Conservation (phyloP, 2,888 invertebrate genomes). For the Sericinus montela region DNA sequence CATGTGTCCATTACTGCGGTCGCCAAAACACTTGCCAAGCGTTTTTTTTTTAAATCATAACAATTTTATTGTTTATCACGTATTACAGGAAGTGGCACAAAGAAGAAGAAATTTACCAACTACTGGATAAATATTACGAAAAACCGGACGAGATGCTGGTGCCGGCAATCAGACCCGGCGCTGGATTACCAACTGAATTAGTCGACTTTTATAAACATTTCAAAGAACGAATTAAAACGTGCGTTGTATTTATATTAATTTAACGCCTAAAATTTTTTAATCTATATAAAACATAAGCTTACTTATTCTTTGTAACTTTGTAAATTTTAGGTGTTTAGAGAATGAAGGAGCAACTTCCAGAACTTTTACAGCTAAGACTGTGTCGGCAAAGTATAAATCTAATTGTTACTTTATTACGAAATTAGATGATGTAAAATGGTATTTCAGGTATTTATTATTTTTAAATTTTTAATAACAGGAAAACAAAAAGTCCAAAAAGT, state of each 20-base stretch:
- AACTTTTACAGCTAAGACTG: constrained; percentile 10
- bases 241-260: background rate
- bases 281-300: background rate
- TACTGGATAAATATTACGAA: constrained; percentile 61
- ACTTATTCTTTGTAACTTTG: background rate
- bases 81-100: constrained; percentile 54
- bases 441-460: no score
- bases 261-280: background rate
- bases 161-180: constrained; percentile 54
- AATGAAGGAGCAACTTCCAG: constrained; percentile 43
- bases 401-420: no score
- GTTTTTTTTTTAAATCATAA: no score
- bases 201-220: constrained; percentile 46
- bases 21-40: no score
- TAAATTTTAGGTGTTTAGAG: constrained; percentile 39
- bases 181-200: constrained; percentile 48
- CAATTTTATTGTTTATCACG: no score
- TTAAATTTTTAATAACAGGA: constrained; percentile 31
- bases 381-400: background rate
- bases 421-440: no score
- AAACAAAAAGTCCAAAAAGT: constrained; percentile 47
- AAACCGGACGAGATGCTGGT: constrained; percentile 66
- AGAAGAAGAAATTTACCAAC: constrained; percentile 60
- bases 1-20: no score
- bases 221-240: constrained; percentile 50